Evolutionary conservation across 2,113 vertebrate species (phyloP).

Genomic region (Zosterops pallidus): DNA sequence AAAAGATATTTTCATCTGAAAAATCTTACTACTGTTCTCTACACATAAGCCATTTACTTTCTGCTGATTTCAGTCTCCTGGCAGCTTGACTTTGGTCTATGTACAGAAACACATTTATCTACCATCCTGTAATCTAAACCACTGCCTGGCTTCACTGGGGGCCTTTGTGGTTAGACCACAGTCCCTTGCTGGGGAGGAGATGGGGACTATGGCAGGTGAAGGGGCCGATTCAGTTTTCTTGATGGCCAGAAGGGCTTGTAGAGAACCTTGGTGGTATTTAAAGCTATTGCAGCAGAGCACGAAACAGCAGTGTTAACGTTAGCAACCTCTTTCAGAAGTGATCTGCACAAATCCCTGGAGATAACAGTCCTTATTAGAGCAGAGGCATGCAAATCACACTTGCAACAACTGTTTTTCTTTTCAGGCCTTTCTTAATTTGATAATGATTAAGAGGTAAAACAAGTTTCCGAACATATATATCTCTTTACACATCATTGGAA

Average conservation of each 20-base stretch:
- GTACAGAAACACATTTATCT: neutral
- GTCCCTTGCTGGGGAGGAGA: neutral
- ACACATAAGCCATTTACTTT: neutral
- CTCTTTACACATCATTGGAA: neutral
- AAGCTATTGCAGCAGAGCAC: neutral
- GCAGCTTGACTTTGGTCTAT: neutral
- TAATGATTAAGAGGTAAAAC: neutral
- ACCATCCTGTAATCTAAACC: neutral
- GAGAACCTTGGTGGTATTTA: neutral
- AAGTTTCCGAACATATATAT: neutral
- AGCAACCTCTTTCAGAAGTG: neutral
- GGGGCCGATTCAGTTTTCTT: neutral
- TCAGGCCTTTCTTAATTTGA: slow-evolving; percentile 2
- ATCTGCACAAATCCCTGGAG: neutral
- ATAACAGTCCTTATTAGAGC: neutral
- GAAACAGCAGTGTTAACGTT: neutral
- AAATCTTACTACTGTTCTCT: neutral
- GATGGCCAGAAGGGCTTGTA: neutral
- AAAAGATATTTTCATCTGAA: neutral
- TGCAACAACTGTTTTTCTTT: neutral
- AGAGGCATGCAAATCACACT: neutral
- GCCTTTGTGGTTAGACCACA: neutral
- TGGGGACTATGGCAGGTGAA: neutral
- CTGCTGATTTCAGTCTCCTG: neutral
- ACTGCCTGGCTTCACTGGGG: neutral